Conservation (phyloP, 2,113 vertebrate genomes). For the Athene noctua region DNA sequence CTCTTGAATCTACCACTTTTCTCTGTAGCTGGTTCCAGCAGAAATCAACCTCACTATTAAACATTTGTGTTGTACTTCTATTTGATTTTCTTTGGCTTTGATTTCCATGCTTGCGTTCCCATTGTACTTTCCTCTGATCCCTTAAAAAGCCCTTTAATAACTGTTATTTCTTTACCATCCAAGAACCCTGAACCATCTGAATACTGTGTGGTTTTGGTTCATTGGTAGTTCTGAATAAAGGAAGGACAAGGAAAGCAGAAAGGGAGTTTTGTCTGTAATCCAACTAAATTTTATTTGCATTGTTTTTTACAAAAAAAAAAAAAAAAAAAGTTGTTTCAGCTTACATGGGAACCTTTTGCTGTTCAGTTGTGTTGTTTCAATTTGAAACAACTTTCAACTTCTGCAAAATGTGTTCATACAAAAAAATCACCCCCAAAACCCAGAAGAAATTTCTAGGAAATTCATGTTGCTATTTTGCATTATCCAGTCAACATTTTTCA, state of each 20-base stretch:
- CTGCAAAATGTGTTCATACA: background rate
- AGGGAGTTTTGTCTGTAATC: background rate
- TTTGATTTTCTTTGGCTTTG: constrained; percentile 50
- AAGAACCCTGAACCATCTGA: background rate
- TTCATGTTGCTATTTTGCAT: background rate
- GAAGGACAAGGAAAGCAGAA: background rate
- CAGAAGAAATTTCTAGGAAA: background rate
- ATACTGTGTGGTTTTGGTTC: background rate
- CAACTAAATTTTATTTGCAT: background rate
- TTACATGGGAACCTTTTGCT: background rate
- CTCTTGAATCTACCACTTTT: background rate
- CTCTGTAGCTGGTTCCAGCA: constrained; percentile 15
- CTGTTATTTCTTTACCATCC: constrained; percentile 27
- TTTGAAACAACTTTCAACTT: background rate
- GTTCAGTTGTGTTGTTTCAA: background rate
- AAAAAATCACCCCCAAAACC: background rate
- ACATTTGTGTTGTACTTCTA: background rate
- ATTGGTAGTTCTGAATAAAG: constrained; percentile 1
- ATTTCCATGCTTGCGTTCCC: constrained; percentile 5
- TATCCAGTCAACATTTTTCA: background rate
- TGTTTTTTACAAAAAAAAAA: background rate
- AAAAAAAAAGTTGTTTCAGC: background rate
- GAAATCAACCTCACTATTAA: constrained; percentile 40
- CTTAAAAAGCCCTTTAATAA: background rate
- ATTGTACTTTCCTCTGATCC: constrained; percentile 26